A percentile compares a stretch with the other conserved stretches of the same genome.
These are phyloP conservation scores for Scaptomyza parva DNA, from an alignment of 2,888 invertebrate species.

Conservation along the genomic window DNA sequence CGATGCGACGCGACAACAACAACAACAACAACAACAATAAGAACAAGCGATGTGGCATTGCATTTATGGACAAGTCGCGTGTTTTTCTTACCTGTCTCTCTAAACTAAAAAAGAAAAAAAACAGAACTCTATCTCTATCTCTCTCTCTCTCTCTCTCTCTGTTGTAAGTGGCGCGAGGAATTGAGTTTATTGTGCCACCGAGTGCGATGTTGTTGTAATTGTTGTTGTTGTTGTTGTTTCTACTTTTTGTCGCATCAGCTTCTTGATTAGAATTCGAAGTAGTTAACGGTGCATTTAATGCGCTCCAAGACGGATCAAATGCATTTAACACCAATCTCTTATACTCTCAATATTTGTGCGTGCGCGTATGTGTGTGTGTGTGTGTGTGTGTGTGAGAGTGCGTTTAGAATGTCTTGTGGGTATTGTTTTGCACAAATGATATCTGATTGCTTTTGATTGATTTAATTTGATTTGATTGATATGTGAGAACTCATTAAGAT, in stretches of 20 bases:
- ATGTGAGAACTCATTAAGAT: constrained; percentile 52
- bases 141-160: constrained; percentile 26
- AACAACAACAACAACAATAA: constrained; percentile 21
- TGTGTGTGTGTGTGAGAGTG: neutral
- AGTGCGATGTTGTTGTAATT: constrained; percentile 68
- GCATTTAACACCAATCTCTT: constrained; percentile 64
- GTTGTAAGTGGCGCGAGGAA: constrained; percentile 50
- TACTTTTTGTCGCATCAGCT: constrained; percentile 70
- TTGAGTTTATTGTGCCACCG: constrained; percentile 79
- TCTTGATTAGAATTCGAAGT: constrained; percentile 79
- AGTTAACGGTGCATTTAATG: constrained; percentile 80
- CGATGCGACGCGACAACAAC: constrained; percentile 47
- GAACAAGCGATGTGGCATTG: constrained; percentile 57
- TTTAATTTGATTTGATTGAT: constrained; percentile 42
- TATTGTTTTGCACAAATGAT: constrained; percentile 40
- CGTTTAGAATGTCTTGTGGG: constrained; percentile 1
- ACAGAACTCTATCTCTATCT: neutral
- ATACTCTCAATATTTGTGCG: neutral
- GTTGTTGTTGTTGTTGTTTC: constrained; percentile 2
- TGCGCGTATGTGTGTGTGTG: neutral
- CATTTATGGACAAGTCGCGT: constrained; percentile 79
- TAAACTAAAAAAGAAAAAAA: constrained; percentile 11
- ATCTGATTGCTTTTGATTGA: constrained; percentile 16
- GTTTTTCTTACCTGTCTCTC: constrained; percentile 65
- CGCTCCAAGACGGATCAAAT: constrained; percentile 74